Base-by-base conservation (phyloP, 1,140 invertebrate genomes). In the Musca vetustissima region DNA sequence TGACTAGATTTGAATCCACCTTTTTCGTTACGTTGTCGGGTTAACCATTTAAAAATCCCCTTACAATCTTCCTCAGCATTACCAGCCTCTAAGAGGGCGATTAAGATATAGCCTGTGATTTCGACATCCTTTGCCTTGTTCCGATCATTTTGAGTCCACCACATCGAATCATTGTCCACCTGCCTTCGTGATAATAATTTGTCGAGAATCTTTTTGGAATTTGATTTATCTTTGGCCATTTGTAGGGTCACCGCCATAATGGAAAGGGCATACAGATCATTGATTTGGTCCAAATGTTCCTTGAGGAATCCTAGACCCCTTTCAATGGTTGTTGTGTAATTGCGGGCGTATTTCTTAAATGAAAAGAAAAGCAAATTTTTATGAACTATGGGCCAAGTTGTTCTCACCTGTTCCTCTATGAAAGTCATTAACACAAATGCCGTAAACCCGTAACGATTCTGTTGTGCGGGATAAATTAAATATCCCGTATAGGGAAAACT, bases 1-100 rank as follows among this genome's bases (percentile, higher is more conserved):
- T 90, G 88, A 0, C 89, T 89, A 11, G 91, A 92, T 0, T 87
- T 84, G 75, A 93, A 94, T 14, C 93, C 93, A 24, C 93, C 93
- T 24, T 89, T 83, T 47, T 87, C 85, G 81, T 94, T 95, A 64
- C 91, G 84, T 76, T 94, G 89, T 32, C 87, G 84, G 7, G 90
- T 87, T 69, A 95, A 83, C 91, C 92, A 94, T 43, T 87, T 85
- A 0, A 90, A 78, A 2, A 88, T 86, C 61, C 87, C 87, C 9
- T 32, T 32, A 9, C 28, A 32, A 32, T 3, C 28, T 32, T 32
- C 28, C 49, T 32, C 28, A 32, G 85, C 85, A 1, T 70, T 24
- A 69, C 76, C 61, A 32, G 3, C 83, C 3, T 86, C 83, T 4
- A 91, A 75, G n/a, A 89, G 83, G 9, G 90, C 86, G 43, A 93